Evolutionary conservation across 1,140 invertebrate species (phyloP).

Genomic region (Cydia amplana): DNA sequence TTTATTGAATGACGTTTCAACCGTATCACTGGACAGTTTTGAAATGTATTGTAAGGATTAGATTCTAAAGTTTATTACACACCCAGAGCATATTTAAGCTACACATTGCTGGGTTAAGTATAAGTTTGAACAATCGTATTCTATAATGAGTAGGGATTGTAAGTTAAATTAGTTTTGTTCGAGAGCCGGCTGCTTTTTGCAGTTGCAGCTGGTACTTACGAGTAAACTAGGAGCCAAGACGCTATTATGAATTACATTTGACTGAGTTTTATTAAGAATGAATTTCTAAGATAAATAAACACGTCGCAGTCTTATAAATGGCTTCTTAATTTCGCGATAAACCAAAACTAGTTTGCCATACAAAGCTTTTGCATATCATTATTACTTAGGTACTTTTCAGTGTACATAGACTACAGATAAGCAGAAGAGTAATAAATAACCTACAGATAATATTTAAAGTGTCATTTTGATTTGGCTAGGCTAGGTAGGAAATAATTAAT

Average conservation of each 20-base stretch:
- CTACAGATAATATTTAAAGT: no score
- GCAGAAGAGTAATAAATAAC: no score
- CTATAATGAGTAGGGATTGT: neutral
- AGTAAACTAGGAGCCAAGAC: neutral
- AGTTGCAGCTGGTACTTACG: slow-evolving; percentile 12
- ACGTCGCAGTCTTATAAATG: no score
- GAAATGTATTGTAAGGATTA: neutral
- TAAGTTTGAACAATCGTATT: slow-evolving; percentile 15
- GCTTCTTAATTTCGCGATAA: no score
- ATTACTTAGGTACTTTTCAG: no score
- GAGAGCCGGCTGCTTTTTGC: slow-evolving; percentile 13
- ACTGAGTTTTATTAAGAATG: neutral
- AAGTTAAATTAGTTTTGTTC: neutral
- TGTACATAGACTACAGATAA: no score
- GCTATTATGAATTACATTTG: neutral
- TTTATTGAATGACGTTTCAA: neutral
- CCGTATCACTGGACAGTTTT: neutral
- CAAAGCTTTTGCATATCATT: no score
- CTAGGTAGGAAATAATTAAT: no score
- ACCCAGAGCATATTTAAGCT: neutral
- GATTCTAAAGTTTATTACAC: neutral
- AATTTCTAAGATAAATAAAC: neutral
- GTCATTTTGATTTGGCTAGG: no score
- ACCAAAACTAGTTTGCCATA: no score
- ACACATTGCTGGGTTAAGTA: neutral